Conservation (phyloP, 1,140 invertebrate species). For the Hypsibius dujardini region DNA sequence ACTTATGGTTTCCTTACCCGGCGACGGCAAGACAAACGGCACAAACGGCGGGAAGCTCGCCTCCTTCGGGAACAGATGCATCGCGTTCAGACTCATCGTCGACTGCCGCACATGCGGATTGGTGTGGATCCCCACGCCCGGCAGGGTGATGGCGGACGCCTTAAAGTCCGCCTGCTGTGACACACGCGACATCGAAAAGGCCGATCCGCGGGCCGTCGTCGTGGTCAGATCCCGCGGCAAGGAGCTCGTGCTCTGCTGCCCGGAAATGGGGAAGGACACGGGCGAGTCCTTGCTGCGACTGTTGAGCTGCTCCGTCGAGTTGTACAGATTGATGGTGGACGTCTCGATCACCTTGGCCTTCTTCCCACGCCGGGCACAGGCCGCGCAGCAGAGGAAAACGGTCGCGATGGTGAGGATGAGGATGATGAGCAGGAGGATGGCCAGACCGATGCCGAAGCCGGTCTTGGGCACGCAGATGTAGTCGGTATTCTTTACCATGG, state of each 20-base stretch:
- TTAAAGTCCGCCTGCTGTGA: neutral
- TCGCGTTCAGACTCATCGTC: neutral
- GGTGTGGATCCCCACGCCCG: neutral
- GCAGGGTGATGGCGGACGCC: constrained; percentile 12
- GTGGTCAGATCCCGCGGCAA: neutral
- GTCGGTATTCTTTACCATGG: constrained; percentile 14
- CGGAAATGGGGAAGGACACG: neutral
- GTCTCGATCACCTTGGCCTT: neutral
- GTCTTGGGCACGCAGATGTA: constrained; percentile 11
- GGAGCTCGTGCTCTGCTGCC: neutral
- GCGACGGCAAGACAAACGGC: neutral
- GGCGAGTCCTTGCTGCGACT: neutral
- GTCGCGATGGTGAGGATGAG: neutral
- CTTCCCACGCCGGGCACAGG: neutral
- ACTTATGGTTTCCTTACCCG: neutral
- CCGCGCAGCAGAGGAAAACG: constrained; percentile 16
- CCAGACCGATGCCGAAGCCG: constrained; percentile 17
- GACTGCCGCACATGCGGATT: constrained; percentile 11
- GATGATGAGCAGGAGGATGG: neutral
- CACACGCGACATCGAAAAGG: neutral
- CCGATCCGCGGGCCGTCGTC: neutral
- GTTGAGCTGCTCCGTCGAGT: constrained; percentile 6
- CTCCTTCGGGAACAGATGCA: neutral
- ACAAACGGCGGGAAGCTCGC: neutral
- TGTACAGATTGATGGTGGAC: constrained; percentile 8